Percentiles rank a stretch among this genome's conserved stretches.
Evolutionary conservation across 2,797 vertebrate species (phyloP).

Genomic region (Cyprinodon diabolis): DNA sequence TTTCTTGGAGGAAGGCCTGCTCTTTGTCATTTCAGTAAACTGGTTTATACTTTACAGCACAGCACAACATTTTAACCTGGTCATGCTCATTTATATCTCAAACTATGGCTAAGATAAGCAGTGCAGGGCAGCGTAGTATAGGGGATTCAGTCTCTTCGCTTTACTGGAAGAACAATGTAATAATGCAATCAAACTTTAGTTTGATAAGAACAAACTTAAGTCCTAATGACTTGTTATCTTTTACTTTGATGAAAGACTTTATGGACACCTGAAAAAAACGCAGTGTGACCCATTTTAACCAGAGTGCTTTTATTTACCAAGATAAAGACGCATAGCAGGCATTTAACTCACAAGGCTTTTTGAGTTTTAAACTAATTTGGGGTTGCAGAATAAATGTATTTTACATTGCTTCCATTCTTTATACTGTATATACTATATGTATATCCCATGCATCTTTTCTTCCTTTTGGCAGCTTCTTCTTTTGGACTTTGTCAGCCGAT

Average conservation of each 20-base stretch:
- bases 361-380: background rate
- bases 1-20: background rate
- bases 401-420: background rate
- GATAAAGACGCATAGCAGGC: background rate
- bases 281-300: background rate
- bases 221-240: constrained; percentile 25
- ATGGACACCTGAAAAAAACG: constrained; percentile 14
- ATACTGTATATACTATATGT: background rate
- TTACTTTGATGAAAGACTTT: constrained; percentile 34
- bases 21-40: constrained; percentile 1
- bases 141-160: constrained; percentile 32
- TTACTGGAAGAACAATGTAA: constrained; percentile 43
- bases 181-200: constrained; percentile 34
- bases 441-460: no score
- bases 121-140: constrained; percentile 11
- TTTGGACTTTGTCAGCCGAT: no score
- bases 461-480: no score
- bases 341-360: background rate
- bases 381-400: background rate
- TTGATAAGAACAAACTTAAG: constrained; percentile 30
- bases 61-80: constrained; percentile 4
- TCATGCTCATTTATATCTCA: constrained; percentile 13
- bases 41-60: constrained; percentile 10
- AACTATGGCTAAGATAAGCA: constrained; percentile 9
- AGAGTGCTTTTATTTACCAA: constrained; percentile 9